These are phyloP conservation scores for Pollenia griseotomentosa DNA, from an alignment of 2,888 invertebrate species.

Conservation along the genomic window DNA sequence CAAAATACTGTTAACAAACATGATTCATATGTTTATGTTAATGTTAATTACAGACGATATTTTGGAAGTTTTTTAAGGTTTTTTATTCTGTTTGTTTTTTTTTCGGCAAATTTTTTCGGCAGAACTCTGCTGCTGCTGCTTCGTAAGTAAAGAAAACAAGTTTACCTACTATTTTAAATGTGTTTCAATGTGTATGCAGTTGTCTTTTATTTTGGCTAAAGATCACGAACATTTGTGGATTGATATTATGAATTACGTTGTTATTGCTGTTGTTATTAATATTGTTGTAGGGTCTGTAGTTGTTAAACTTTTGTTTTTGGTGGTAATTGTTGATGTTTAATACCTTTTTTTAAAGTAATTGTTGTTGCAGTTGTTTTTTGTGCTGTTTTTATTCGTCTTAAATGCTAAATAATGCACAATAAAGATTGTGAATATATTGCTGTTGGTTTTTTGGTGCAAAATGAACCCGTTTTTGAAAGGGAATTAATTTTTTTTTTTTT, in stretches of 20 bases:
- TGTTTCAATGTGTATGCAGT: constrained; percentile 4
- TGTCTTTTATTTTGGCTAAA: constrained; percentile 50
- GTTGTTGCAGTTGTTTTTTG: constrained; percentile 10
- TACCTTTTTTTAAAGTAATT: neutral
- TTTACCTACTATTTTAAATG: constrained; percentile 31
- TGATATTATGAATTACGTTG: neutral
- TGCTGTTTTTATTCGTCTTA: neutral
- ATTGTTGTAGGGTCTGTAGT: constrained; percentile 45
- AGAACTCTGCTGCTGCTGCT: constrained; percentile 7
- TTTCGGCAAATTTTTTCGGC: constrained; percentile 38
- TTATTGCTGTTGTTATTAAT: neutral
- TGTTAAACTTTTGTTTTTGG: constrained; percentile 57
- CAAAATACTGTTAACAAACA: neutral
- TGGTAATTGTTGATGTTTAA: constrained; percentile 53
- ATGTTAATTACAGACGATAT: constrained; percentile 36
- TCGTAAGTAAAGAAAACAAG: constrained; percentile 56
- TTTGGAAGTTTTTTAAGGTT: constrained; percentile 4
- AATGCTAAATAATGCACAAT: constrained; percentile 19
- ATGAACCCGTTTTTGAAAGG: constrained; percentile 54
- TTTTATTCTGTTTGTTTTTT: constrained; percentile 4
- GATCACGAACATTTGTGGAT: constrained; percentile 64
- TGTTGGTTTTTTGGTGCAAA: constrained; percentile 31
- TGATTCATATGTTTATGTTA: constrained; percentile 62
- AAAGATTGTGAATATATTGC: constrained; percentile 21
- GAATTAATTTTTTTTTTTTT: neutral